Conservation (phyloP, 2,797 vertebrate genomes). For the Enteromius mattozi region DNA sequence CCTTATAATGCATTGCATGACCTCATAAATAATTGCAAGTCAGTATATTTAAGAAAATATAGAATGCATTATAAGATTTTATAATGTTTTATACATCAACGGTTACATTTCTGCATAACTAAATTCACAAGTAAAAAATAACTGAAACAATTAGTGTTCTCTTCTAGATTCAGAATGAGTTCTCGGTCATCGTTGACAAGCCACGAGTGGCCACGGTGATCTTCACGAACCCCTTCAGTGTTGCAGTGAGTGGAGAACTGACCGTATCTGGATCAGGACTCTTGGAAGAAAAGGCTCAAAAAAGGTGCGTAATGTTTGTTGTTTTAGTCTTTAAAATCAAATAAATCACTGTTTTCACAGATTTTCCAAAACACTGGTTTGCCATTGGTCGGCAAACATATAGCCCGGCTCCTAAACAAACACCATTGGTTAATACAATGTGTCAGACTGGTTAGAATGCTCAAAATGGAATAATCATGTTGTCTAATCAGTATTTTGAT, state of each 20-base stretch:
- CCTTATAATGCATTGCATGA: neutral
- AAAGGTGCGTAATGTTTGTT: slow-evolving; percentile 65
- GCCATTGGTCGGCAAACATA: neutral
- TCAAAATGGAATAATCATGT: no score
- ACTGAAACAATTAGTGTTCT: neutral
- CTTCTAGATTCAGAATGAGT: slow-evolving; percentile 67
- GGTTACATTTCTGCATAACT: neutral
- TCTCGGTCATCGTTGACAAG: slow-evolving; percentile 41
- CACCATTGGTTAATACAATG: neutral
- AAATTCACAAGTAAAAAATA: neutral
- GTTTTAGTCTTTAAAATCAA: neutral
- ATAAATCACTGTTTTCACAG: no score
- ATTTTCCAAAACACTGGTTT: no score
- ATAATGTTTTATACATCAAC: no score
- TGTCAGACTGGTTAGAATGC: neutral
- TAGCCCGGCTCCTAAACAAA: neutral
- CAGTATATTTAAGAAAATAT: neutral
- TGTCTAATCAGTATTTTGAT: no score
- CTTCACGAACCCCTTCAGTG: slow-evolving; percentile 73
- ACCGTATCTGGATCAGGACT: slow-evolving; percentile 72
- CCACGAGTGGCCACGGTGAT: slow-evolving; percentile 65
- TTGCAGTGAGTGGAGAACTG: slow-evolving; percentile 72
- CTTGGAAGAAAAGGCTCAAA: slow-evolving; percentile 63
- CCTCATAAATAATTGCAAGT: neutral
- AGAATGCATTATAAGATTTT: neutral